Percentiles rank a stretch among this genome's conserved stretches.
These are phyloP conservation scores for Ptychadena robeensis DNA, from an alignment of 2,797 vertebrate genomes.

Conservation along the genomic window DNA sequence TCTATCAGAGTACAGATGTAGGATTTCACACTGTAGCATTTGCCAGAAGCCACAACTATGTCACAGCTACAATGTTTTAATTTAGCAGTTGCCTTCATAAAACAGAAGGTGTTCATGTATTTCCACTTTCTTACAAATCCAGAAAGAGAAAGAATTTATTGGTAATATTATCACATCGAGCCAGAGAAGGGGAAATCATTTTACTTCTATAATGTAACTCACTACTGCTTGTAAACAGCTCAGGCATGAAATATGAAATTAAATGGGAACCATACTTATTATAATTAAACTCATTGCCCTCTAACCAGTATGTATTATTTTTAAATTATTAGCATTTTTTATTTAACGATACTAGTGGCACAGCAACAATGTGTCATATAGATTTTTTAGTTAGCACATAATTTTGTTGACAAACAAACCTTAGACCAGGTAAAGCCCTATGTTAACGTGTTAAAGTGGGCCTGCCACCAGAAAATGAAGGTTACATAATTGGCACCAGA, in stretches of 20 bases:
- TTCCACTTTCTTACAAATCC: not conserved
- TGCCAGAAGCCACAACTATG: slow-evolving; percentile 10
- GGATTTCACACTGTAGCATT: slow-evolving; percentile 26
- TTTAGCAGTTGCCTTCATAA: slow-evolving; percentile 5
- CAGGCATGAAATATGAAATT: too few species aligned
- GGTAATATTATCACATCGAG: not conserved
- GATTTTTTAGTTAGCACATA: too few species aligned
- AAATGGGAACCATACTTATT: too few species aligned
- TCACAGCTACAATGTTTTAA: not conserved
- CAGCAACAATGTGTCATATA: too few species aligned
- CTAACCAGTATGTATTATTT: not conserved
- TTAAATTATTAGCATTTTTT: too few species aligned
- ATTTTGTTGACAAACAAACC: too few species aligned
- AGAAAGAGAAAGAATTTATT: not conserved
- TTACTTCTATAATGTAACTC: not conserved
- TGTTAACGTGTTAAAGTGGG: too few species aligned
- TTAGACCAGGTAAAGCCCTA: too few species aligned
- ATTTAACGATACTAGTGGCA: too few species aligned
- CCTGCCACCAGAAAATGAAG: too few species aligned
- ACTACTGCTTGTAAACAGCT: not conserved
- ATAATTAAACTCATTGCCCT: not conserved
- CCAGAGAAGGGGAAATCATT: not conserved
- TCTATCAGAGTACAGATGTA: slow-evolving; percentile 28
- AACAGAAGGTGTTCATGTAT: slow-evolving; percentile 1
- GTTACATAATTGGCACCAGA: too few species aligned